phyloP scores from a whole-genome alignment of 2,888 invertebrate genomes.

The Hyalella azteca region DNA sequence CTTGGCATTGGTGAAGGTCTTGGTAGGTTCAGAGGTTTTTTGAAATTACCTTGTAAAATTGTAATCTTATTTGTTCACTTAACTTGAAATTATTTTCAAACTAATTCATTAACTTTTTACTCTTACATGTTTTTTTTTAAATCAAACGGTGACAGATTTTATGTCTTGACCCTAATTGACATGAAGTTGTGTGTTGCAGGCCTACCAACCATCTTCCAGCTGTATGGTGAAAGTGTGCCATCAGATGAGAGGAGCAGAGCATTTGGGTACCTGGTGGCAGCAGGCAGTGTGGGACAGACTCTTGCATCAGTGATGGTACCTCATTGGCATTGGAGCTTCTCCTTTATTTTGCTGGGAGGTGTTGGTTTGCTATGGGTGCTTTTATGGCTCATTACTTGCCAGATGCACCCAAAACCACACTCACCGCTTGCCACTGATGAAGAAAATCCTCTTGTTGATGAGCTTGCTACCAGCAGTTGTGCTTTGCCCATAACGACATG shows the following conservation, averaged over 20 bases:
- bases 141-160: too few relatives aligned
- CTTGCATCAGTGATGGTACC: conserved; percentile 70
- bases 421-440: neutral
- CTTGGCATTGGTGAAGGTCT: conserved; percentile 77
- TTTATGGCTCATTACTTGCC: conserved; percentile 71
- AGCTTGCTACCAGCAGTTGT: conserved; percentile 68
- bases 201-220: conserved; percentile 76
- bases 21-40: conserved; percentile 66
- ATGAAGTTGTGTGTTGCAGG: conserved; percentile 67
- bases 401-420: conserved; percentile 65
- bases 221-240: conserved; percentile 75
- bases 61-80: too few relatives aligned
- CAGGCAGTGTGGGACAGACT: conserved; percentile 78
- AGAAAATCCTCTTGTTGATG: conserved; percentile 63
- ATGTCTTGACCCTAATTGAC: too few relatives aligned
- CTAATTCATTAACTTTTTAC: too few relatives aligned
- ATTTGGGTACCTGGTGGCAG: conserved; percentile 75
- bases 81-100: too few relatives aligned
- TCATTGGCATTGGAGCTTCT: conserved; percentile 72
- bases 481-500: conserved; percentile 68
- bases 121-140: too few relatives aligned
- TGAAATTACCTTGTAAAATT: too few relatives aligned
- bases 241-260: conserved; percentile 75
- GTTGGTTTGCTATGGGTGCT: conserved; percentile 72
- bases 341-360: conserved; percentile 68